These are phyloP conservation scores for Drosophila formosana DNA, from an alignment of 2,888 invertebrate genomes.

Conservation along the genomic window DNA sequence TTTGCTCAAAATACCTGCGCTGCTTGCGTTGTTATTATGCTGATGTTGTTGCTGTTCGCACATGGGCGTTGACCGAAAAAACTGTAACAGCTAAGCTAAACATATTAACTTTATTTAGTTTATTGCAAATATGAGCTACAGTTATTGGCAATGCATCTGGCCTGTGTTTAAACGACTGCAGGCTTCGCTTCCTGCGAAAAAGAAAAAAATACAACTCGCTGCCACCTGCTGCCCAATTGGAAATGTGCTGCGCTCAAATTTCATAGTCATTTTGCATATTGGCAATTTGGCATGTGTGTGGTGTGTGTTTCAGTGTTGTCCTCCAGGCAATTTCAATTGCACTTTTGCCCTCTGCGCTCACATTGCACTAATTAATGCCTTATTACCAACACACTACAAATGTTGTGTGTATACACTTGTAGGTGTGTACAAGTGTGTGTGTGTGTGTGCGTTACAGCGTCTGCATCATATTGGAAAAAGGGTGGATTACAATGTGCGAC, in stretches of 20 bases:
- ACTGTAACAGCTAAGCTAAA: constrained; percentile 20
- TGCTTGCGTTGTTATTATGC: constrained; percentile 70
- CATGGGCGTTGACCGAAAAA: constrained; percentile 82
- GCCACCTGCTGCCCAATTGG: constrained; percentile 76
- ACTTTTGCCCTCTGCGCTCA: constrained; percentile 62
- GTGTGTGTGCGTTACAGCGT: constrained; percentile 26
- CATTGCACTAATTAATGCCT: constrained; percentile 70
- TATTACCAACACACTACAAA: constrained; percentile 36
- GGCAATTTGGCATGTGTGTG: constrained; percentile 20
- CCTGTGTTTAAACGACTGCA: constrained; percentile 12
- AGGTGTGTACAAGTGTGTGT: constrained; percentile 11
- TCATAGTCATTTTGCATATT: constrained; percentile 51
- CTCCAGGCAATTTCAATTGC: constrained; percentile 61
- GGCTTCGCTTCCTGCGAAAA: constrained; percentile 26
- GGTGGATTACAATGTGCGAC: constrained; percentile 69
- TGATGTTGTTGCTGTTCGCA: constrained; percentile 58
- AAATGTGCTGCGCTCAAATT: constrained; percentile 56
- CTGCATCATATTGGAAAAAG: constrained; percentile 48
- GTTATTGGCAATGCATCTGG: neutral
- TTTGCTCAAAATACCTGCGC: constrained; percentile 69
- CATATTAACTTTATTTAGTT: neutral
- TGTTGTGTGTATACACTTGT: constrained; percentile 15
- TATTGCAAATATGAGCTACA: neutral
- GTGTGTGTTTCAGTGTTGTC: constrained; percentile 19
- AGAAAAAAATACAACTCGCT: constrained; percentile 13